Evolutionary conservation across 2,797 vertebrate species (phyloP).

Genomic region (Morus bassanus): DNA sequence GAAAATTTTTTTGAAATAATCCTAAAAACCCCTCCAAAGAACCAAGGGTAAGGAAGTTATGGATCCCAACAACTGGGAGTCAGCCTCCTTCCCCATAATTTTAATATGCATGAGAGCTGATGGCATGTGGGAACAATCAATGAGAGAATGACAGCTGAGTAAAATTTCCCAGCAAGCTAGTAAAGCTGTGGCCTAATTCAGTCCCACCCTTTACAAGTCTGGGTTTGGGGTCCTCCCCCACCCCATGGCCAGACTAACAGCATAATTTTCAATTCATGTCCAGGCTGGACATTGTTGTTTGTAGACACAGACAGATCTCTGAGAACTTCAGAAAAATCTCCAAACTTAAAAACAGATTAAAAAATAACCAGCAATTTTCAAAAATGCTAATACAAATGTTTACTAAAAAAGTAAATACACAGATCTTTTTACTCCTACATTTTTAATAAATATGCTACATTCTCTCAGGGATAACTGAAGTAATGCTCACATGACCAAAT

Average conservation of each 20-base stretch:
- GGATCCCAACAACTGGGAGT: neutral
- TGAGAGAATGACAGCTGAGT: slow-evolving; percentile 32
- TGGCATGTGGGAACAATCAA: slow-evolving; percentile 12
- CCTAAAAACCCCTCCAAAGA: neutral
- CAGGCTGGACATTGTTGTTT: neutral
- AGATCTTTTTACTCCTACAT: neutral
- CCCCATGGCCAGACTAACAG: neutral
- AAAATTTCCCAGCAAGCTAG: neutral
- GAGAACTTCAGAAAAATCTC: slow-evolving; percentile 11
- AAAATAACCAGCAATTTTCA: neutral
- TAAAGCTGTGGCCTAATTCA: neutral
- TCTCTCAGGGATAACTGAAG: slow-evolving; percentile 46
- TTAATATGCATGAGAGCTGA: slow-evolving; percentile 3
- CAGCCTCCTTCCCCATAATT: neutral
- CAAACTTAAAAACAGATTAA: neutral
- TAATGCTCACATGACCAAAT: slow-evolving; percentile 56
- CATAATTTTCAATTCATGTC: neutral
- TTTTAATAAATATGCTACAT: neutral
- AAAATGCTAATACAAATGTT: neutral
- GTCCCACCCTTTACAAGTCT: neutral
- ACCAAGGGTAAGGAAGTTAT: neutral
- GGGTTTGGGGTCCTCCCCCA: neutral
- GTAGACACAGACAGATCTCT: neutral
- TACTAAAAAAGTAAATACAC: neutral
- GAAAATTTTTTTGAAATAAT: neutral